Evolutionary conservation across 2,797 vertebrate genomes (phyloP), one percentile per base, ranked within the genome.

Genomic region (Propithecus deckenii): DNA sequence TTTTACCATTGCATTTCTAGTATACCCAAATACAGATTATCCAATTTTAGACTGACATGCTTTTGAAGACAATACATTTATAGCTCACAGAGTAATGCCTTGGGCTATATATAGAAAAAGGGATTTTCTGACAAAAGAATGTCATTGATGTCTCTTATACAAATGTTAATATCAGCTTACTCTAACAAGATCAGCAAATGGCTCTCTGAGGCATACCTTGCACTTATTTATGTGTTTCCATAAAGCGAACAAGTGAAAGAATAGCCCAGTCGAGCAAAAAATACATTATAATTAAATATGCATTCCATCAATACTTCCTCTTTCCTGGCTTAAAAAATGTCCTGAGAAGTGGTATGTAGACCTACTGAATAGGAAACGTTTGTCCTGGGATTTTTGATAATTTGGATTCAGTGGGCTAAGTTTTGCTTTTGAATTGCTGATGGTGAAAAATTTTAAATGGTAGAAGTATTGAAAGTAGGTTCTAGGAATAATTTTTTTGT

Each of bases 141-240:
- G 84, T 59, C 63, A 91, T 41, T 96, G 90, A 69, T 93, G 95
- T 72, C 20, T 94, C 48, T 95, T 86, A 90, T 32, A 94, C 30
- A 94, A 95, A 95, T 92, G 63, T 84, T 95, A 97, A 48, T 96
- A 91, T 80, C n/a, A 76, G 57, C 86, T 98, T 97, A 89, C 30
- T 48, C 46, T 92, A 83, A 81, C 86, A 91, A 88, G 69, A 95
- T 65, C 38, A 69, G 15, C 55, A 81, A 92, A 89, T 86, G 69
- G 7, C 23, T 78, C 79, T 81, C 63, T 38, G 46, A 94, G 69
- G 94, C 46, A 88, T 79, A 65, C 7, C 1, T 96, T 75, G 38
- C 7, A 67, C 14, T 84, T 95, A 84, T 8, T 52, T 75, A 38
- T 63, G 3, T 88, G 5, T 94, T 94, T 86, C 5, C 59, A 52